phyloP scores from a whole-genome alignment of 2,113 vertebrate genomes.

The Tupaia tana region DNA sequence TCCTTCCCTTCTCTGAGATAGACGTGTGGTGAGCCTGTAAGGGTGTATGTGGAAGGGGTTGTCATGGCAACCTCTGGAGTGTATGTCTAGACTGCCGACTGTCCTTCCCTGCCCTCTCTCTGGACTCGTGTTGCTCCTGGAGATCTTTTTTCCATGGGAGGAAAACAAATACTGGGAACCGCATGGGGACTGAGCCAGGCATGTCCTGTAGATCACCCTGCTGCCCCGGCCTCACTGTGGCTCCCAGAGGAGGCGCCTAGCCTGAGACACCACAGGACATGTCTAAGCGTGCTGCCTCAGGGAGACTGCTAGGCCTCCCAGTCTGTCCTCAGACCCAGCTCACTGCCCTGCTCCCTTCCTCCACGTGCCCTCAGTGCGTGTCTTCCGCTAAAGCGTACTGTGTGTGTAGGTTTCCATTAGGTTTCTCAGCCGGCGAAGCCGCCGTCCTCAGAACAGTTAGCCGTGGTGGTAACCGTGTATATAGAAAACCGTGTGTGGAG shows the following conservation, averaged over 20 bases:
- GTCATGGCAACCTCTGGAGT: constrained; percentile 37
- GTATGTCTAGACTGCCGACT: not conserved
- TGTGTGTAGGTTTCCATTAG: too few species aligned
- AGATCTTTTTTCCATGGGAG: not conserved
- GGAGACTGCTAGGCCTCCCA: not conserved
- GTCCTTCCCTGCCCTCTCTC: not conserved
- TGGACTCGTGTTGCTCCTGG: not conserved
- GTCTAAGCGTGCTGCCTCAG: rapidly evolving
- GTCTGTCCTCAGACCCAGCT: not conserved
- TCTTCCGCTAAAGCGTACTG: rapidly evolving
- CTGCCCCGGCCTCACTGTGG: not conserved
- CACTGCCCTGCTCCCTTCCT: not conserved
- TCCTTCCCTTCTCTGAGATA: not conserved
- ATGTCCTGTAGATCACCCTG: not conserved
- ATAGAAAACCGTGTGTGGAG: not conserved
- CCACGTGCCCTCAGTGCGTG: not conserved
- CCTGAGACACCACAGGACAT: not conserved
- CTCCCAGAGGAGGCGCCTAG: not conserved
- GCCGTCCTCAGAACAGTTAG: not conserved
- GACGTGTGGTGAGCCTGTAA: constrained; percentile 19
- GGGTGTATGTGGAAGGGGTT: not conserved
- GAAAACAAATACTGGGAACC: not conserved
- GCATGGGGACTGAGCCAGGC: not conserved
- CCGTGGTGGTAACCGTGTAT: not conserved
- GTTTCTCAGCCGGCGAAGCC: not conserved